A percentile compares a stretch with the other conserved stretches of the same genome.
Evolutionary conservation across 2,888 invertebrate genomes (phyloP).

Genomic region (Troides oblongomaculatus): DNA sequence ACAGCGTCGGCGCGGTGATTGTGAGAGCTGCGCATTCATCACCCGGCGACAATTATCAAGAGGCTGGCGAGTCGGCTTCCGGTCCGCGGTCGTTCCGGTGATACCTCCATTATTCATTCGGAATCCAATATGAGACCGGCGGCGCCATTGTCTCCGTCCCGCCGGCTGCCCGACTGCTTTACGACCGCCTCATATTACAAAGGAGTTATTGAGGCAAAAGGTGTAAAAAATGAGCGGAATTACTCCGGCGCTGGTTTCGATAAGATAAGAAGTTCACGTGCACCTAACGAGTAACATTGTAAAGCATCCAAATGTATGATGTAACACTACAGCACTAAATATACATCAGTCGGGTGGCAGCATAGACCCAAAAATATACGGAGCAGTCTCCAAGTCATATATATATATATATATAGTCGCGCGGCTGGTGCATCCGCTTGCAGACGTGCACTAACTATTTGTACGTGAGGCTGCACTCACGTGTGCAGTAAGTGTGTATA

Average conservation of each 20-base stretch:
- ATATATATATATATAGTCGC: too few species aligned
- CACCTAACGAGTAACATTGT: too few species aligned
- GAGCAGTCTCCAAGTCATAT: too few species aligned
- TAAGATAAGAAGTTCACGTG: too few species aligned
- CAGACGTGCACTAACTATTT: too few species aligned
- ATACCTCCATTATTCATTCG: slow-evolving; percentile 23
- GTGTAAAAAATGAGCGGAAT: slow-evolving; percentile 5
- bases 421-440: too few species aligned
- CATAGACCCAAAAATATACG: too few species aligned
- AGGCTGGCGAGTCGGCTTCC: slow-evolving; percentile 3
- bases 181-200: slow-evolving; percentile 11
- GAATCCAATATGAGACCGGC: slow-evolving; percentile 22
- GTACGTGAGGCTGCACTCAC: too few species aligned
- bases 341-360: too few species aligned
- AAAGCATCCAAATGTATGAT: too few species aligned
- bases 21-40: slow-evolving; percentile 14
- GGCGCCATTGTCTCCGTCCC: slow-evolving; percentile 4
- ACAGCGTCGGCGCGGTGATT: not conserved
- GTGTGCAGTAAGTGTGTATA: too few species aligned
- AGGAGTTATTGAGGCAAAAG: slow-evolving; percentile 15
- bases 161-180: slow-evolving; percentile 11
- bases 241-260: not conserved
- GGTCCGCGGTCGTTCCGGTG: slow-evolving; percentile 5
- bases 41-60: slow-evolving; percentile 12
- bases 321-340: too few species aligned